Evolutionary conservation across 1,140 invertebrate genomes (phyloP), one percentile per base, ranked within the genome.

Genomic region (Drosophila pruinosa): DNA sequence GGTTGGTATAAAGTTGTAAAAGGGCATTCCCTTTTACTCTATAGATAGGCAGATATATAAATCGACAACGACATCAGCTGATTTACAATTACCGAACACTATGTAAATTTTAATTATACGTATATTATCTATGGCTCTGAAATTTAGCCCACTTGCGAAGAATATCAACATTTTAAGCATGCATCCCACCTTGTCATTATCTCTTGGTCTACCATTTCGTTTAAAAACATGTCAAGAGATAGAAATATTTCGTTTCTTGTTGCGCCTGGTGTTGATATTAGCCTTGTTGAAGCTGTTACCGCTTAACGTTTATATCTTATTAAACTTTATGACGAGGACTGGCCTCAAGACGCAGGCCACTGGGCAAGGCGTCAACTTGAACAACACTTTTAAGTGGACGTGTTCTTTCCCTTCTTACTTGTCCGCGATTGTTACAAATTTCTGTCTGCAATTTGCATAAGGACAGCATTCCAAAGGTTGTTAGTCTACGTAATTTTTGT

Each of bases 211-310:
- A 63, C 67, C 75, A 58, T 78, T 83, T 72, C 70, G 79, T 83
- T 83, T 83, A 74, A 83, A 83, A 85, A 78, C 80, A 83, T 85
- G 85, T 83, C 79, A 85, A 83, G 72, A 83, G 77, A 75, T 83
- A 67, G 75, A 67, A 63, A 58, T 45, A 52, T 39, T 36, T 14
- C n/a, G 5, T 24, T 50, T 22, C 14, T 45, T 45, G 36, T 43
- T 28, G 21, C 10, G n/a, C 4, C n/a, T 24, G 21, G 21, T 12
- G 39, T 8, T 14, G 24, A 36, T 50, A 14, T 31, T 17, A 10
- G 3, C 17, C 15, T 14, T 38, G 36, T 36, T 81, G 63, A 58
- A 53, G 47, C 38, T 62, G 31, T 58, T 72, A 62, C 79, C 71
- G 71, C 61, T 83, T 71, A 78, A 56, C 63, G 47, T 81, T 43